Percentiles rank a stretch among this genome's conserved stretches.
phyloP scores from a whole-genome alignment of 1,140 invertebrate species.

The Pomphorhynchus laevis region DNA sequence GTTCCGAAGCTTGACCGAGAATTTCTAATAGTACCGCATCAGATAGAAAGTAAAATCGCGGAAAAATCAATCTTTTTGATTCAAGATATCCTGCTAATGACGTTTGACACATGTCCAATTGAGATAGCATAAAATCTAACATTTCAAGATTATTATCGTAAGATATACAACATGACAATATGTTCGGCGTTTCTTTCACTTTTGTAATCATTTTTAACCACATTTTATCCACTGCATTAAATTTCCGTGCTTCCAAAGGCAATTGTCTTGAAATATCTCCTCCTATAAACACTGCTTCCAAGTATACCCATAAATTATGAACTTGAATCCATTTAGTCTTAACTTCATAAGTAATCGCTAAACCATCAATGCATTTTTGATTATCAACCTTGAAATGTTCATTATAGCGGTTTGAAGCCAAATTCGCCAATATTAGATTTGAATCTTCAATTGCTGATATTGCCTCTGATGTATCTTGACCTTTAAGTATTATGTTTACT shows the following conservation, averaged over 20 bases:
- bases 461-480: slow-evolving; percentile 67
- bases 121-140: slow-evolving; percentile 67
- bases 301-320: slow-evolving; percentile 20
- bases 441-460: slow-evolving; percentile 69
- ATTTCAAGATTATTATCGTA: slow-evolving; percentile 62
- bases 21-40: slow-evolving; percentile 75
- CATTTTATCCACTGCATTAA: slow-evolving; percentile 78
- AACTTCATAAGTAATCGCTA: slow-evolving; percentile 18
- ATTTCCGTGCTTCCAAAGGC: slow-evolving; percentile 26
- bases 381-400: slow-evolving; percentile 19
- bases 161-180: slow-evolving; percentile 67
- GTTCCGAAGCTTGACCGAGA: slow-evolving; percentile 69
- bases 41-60: slow-evolving; percentile 85
- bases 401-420: slow-evolving; percentile 37
- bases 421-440: slow-evolving; percentile 58
- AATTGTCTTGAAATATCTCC: slow-evolving; percentile 21
- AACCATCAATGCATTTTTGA: slow-evolving; percentile 18
- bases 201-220: slow-evolving; percentile 90
- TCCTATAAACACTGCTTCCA: slow-evolving; percentile 20
- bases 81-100: slow-evolving; percentile 76
- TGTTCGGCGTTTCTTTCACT: slow-evolving; percentile 62
- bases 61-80: slow-evolving; percentile 70
- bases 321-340: slow-evolving; percentile 19
- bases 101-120: slow-evolving; percentile 74
- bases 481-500: slow-evolving; percentile 51